These are phyloP conservation scores for Sapajus apella DNA, from an alignment of 2,113 vertebrate genomes.

Conservation along the genomic window DNA sequence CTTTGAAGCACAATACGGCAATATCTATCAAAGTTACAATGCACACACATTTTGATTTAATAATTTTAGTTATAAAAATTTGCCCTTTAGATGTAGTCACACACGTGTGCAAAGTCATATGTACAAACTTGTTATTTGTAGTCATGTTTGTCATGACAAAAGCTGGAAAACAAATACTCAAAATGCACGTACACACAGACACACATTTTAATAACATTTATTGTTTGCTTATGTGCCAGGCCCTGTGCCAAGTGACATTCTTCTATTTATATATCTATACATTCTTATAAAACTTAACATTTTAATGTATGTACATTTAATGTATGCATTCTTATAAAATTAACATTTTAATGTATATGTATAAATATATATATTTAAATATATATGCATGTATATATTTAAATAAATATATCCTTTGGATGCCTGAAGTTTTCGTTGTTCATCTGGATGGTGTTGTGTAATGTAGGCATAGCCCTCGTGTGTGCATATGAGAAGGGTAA, in stretches of 20 bases:
- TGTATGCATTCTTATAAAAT: neutral
- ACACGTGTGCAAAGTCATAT: neutral
- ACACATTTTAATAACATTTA: neutral
- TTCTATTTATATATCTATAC: neutral
- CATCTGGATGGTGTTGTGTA: neutral
- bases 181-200: neutral
- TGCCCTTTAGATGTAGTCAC: neutral
- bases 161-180: neutral
- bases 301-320: too few species aligned
- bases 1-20: neutral
- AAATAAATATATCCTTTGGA: neutral
- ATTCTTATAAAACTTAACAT: neutral
- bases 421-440: neutral
- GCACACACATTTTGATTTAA: neutral
- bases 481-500: neutral
- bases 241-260: neutral
- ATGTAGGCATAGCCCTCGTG: neutral
- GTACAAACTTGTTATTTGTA: neutral
- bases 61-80: neutral
- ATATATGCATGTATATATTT: neutral
- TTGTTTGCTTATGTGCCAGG: neutral
- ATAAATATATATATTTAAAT: neutral
- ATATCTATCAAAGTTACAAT: neutral
- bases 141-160: neutral
- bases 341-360: neutral